Conservation (phyloP, 1,140 invertebrate species). For the Berghia stephanieae region DNA sequence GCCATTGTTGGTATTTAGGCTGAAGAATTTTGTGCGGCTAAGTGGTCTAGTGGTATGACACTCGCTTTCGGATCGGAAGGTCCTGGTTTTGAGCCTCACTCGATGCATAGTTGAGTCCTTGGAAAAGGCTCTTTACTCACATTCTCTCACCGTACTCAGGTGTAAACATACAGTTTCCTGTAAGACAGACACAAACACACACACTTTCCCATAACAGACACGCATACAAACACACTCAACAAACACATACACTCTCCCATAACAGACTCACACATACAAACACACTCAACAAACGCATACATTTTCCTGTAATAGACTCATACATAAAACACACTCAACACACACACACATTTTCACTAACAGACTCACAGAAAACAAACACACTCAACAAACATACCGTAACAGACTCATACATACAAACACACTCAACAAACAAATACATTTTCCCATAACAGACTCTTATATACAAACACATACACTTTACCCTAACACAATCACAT, state of each 20-base stretch:
- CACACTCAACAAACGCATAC: neutral
- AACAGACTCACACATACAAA: conserved; percentile 11
- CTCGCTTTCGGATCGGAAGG: too few species aligned
- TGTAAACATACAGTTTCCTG: too few species aligned
- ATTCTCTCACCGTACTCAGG: too few species aligned
- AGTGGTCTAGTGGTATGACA: too few species aligned
- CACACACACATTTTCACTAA: neutral
- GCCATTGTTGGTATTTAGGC: too few species aligned
- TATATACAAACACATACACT: neutral
- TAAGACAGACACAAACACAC: too few species aligned
- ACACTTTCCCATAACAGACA: too few species aligned
- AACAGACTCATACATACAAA: conserved; percentile 12
- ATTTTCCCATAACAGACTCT: neutral
- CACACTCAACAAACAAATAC: neutral
- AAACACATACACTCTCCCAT: neutral
- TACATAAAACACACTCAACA: neutral
- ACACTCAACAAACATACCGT: conserved; percentile 12
- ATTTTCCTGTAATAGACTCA: neutral
- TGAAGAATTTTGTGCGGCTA: too few species aligned
- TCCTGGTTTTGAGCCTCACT: too few species aligned
- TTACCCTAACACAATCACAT: neutral
- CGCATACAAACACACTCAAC: neutral
- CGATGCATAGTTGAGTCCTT: too few species aligned
- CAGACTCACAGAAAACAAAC: neutral
- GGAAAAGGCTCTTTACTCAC: too few species aligned